Evolutionary conservation across 2,888 invertebrate species (phyloP), one percentile per base, ranked within the genome.

Genomic region (Plebejus argus): DNA sequence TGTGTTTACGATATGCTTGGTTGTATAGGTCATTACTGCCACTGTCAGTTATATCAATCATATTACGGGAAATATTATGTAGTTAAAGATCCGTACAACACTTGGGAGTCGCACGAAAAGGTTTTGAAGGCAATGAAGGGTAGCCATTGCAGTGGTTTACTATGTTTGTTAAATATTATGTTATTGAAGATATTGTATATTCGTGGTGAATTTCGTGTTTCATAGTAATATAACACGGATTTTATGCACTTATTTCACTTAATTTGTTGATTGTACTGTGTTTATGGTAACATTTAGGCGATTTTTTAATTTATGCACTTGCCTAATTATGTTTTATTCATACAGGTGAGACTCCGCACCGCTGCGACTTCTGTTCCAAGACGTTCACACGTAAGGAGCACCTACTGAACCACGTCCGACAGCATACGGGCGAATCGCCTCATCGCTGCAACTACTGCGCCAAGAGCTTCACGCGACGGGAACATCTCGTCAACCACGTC

Each of bases 401-500:
- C 88, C 91, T 97, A 76, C 87, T 97, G 83, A 97, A 97, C 88
- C 97, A 97, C 89, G 97, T 97, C 77, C 95, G 97, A 20, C 96
- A 96, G 85, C 97, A 97, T 89, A 97, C 96, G 85, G 97, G 95
- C 84, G 97, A 97, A 93, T 97, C 97, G 79, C 97, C 97, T 79
- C 97, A 97, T 90, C 95, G 97, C 83, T 98, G 98, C 92, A 96
- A 96, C 90, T 97, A 96, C 94, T 98, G 98, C 91, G 96, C 97
- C 83, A 98, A 98, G 92, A 97, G 97, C 80, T 98, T 98, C 94
- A 98, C 98, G 79, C 95, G 97, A 82, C 96, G 97, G 88, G 98
- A 97, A 89, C 97, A 98, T 89, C 95, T 98, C 84, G 96, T 97
- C 84, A 97, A 97, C 90, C 98, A 98, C 91, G 97, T 98, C 83